Evolutionary conservation across 2,113 vertebrate species (phyloP), one percentile per base, ranked within the genome.

Genomic region (Osmerus eperlanus): DNA sequence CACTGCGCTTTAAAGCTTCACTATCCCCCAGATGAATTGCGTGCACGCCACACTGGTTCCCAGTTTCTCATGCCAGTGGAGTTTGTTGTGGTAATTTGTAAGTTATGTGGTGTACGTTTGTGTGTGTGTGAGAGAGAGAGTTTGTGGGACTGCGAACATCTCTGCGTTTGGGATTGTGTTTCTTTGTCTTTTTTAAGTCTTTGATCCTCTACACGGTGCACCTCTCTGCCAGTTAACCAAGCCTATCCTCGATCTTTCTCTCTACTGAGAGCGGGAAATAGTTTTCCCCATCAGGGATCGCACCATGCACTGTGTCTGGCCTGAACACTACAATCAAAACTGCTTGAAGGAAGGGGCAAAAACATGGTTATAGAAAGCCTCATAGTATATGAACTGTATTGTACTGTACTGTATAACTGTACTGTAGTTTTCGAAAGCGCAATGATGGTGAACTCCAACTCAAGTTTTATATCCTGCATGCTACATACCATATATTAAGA

Each of bases 1-100:
- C 64, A 56, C 65, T 71, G 21, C 67, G 51, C 77, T 81, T 80
- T 73, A 78, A 77, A 79, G 75, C 77, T 78, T 62, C 74, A 53
- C 67, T 70, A 63, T 77, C 71, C 61, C 71, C 66, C 75, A 81
- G 73, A 81, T 77, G 70, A 78, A 85, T 82, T 83, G 66, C 73
- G 72, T 59, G 72, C 72, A 83, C 56, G 69, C 71, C 68, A 67
- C 77, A 70, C 71, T 71, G 71, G 67, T 74, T 78, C 69, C 25
- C 65, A 56, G 67, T 71, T 83, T 21, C 32, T 29, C 68, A 70
- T 75, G 74, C 74, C 70, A 78, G 53, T 73, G 70, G 72, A 77
- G 52, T 81, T 74, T 66, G 67, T 71, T 66, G 71, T 61, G 12
- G 32, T 47, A 47, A 47, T 47, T 47, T 47, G 41, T 11, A 12